phyloP scores from a whole-genome alignment of 1,140 invertebrate species.

The Scylla paramamosain region DNA sequence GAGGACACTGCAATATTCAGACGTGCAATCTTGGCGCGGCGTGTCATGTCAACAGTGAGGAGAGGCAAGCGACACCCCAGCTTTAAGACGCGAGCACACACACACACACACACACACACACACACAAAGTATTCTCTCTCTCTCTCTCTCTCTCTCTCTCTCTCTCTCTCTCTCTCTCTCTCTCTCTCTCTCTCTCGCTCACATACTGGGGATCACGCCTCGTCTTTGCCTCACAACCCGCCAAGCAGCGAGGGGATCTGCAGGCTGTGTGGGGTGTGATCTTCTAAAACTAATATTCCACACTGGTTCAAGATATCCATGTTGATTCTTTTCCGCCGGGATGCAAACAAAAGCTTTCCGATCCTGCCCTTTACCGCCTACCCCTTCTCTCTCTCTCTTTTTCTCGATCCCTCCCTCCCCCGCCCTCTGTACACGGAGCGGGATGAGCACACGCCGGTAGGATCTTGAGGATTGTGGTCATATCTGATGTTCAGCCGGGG shows the following conservation, averaged over 20 bases:
- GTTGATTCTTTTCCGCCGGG: background rate
- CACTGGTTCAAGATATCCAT: background rate
- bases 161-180: background rate
- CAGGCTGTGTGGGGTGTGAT: background rate
- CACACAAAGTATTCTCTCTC: background rate
- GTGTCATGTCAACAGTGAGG: conserved; percentile 10
- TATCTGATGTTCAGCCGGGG: too few species aligned
- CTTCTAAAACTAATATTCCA: background rate
- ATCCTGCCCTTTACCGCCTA: background rate
- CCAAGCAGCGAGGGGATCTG: background rate
- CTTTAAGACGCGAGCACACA: background rate
- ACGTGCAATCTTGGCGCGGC: background rate
- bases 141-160: conserved; percentile 8
- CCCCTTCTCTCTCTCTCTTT: too few species aligned
- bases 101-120: background rate
- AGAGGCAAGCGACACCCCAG: background rate
- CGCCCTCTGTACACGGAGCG: too few species aligned
- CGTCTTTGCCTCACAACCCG: too few species aligned
- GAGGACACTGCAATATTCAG: background rate
- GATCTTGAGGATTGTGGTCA: background rate
- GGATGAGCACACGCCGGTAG: background rate
- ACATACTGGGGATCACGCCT: too few species aligned
- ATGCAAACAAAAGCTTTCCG: background rate
- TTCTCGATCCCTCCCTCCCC: too few species aligned
- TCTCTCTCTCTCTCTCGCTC: background rate